A percentile compares a stretch with the other conserved stretches of the same genome.
Evolutionary conservation across 2,888 invertebrate genomes (phyloP).

Genomic region (Disparrhopalites patrizii): DNA sequence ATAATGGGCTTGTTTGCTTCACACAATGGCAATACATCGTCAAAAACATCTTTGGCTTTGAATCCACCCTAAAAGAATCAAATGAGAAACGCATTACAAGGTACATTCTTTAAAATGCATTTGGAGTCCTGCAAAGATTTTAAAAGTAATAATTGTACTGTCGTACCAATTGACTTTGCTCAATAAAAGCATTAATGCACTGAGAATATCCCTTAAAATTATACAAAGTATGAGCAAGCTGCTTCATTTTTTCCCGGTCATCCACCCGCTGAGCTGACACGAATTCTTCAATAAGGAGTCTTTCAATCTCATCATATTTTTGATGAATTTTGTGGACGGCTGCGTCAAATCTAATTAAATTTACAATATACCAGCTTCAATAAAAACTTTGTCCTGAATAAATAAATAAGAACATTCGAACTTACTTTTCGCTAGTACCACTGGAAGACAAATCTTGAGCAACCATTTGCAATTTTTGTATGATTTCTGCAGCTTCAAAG

Average conservation of each 20-base stretch:
- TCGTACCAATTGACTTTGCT: slow-evolving; percentile 85
- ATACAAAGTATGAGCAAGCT: slow-evolving; percentile 82
- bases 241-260: slow-evolving; percentile 84
- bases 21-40: slow-evolving; percentile 83
- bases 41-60: slow-evolving; percentile 82
- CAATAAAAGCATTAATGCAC: slow-evolving; percentile 94
- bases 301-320: slow-evolving; percentile 86
- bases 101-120: not conserved
- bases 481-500: slow-evolving; percentile 93
- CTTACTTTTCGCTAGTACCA: slow-evolving; percentile 61
- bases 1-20: slow-evolving; percentile 78
- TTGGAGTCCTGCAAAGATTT: not conserved
- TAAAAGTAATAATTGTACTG: slow-evolving; percentile 18
- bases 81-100: not conserved
- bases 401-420: not conserved
- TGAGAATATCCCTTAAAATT: slow-evolving; percentile 96
- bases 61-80: slow-evolving; percentile 67
- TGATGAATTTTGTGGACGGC: slow-evolving; percentile 79
- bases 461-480: slow-evolving; percentile 92
- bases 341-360: slow-evolving; percentile 62
- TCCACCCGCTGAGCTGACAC: slow-evolving; percentile 79
- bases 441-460: slow-evolving; percentile 76
- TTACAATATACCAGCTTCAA: not conserved
- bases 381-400: not conserved
- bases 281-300: slow-evolving; percentile 89